A percentile compares a stretch with the other conserved stretches of the same genome.
phyloP scores from a whole-genome alignment of 2,888 invertebrate genomes.

The Trissoscelio sp. region DNA sequence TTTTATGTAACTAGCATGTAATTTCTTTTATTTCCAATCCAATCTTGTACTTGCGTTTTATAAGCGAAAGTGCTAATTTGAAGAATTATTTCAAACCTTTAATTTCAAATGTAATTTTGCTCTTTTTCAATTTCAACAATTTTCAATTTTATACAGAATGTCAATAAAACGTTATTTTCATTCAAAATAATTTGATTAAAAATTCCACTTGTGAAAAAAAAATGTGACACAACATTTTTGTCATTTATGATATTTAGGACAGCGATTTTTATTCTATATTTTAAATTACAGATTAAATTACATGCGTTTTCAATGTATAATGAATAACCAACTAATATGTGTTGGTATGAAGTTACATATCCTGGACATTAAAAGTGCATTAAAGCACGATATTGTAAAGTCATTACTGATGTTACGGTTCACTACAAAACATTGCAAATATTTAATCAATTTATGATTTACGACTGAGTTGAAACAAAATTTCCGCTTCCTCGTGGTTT shows the following conservation, averaged over 20 bases:
- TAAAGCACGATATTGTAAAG: conserved; percentile 28
- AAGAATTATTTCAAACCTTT: neutral
- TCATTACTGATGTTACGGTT: conserved; percentile 19
- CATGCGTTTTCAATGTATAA: conserved; percentile 3
- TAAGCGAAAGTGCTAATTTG: conserved; percentile 10
- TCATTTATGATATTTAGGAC: neutral
- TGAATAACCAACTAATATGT: neutral
- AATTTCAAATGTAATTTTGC: no score
- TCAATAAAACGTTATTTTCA: no score
- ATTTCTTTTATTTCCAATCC: conserved; percentile 36
- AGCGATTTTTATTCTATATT: neutral
- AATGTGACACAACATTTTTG: no score
- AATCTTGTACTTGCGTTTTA: neutral
- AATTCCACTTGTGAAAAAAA: no score
- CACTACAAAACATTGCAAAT: conserved; percentile 22
- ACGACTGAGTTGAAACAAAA: neutral
- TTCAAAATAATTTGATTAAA: no score
- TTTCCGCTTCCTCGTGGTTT: neutral
- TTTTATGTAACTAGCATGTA: conserved; percentile 48
- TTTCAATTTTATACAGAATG: neutral
- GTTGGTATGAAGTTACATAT: conserved; percentile 14
- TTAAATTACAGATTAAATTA: neutral
- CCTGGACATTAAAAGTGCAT: conserved; percentile 35
- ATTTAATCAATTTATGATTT: conserved; percentile 37
- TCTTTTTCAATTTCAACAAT: no score